Conservation (phyloP, 1,140 invertebrate species). For the Amphibalanus amphitrite region DNA sequence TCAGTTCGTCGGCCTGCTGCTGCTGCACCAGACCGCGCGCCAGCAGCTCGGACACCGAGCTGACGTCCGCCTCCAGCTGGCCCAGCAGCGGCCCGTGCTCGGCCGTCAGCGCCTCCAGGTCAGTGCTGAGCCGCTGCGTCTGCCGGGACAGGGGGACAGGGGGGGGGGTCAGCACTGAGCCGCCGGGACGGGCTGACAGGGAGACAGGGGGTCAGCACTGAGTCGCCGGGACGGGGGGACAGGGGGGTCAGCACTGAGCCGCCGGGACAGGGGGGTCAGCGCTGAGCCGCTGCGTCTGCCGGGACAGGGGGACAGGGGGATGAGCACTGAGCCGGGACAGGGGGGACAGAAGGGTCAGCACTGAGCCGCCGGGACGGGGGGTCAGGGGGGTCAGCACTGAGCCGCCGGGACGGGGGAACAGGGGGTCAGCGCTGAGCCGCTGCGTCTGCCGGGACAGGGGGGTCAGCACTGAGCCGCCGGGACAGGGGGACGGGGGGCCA, state of each 20-base stretch:
- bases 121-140: conserved; percentile 41
- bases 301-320: too few relatives aligned
- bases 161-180: too few relatives aligned
- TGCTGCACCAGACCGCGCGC: conserved; percentile 21
- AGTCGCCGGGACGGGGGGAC: neutral
- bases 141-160: too few relatives aligned
- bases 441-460: conserved; percentile 32
- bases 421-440: conserved; percentile 41
- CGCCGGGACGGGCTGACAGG: conserved; percentile 3
- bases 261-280: conserved; percentile 27
- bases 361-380: neutral
- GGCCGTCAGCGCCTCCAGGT: conserved; percentile 42
- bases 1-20: conserved; percentile 27
- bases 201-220: neutral
- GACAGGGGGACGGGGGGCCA: too few relatives aligned
- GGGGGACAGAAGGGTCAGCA: neutral
- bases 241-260: neutral
- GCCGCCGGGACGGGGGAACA: neutral
- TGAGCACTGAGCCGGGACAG: conserved; percentile 4
- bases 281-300: conserved; percentile 39
- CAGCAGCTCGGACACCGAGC: conserved; percentile 22
- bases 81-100: conserved; percentile 30
- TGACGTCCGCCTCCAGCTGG: conserved; percentile 24
- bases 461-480: too few relatives aligned
- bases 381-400: neutral